Base-by-base conservation (phyloP, 2,888 invertebrate genomes). In the Plagiodera versicolora region DNA sequence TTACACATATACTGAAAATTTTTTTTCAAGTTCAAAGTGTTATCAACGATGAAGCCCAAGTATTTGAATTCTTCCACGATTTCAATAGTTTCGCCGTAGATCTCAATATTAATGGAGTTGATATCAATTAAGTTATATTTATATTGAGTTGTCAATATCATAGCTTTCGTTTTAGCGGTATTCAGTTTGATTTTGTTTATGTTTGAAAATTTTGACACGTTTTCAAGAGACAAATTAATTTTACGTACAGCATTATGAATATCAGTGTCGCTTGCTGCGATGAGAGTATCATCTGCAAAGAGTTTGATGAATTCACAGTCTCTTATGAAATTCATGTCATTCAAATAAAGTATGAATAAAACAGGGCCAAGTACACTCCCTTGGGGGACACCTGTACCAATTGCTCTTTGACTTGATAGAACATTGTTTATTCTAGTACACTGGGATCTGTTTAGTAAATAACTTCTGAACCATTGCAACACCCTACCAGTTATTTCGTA, bases 331-430 rank as follows among this genome's bases (percentile, higher is more conserved):
- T 47, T 47, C 11, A 19, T 51, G 18, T 48, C 32, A 46, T 32
- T 18, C 11, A 61, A 54, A 24, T 11, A 47, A 32, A 46, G 48
- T 28, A 45, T 20, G 9, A 54, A 2, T 57, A 28, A 18, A 18
- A 56, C 35, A 16, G 24, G 24, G 14, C 18, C 49, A 48, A 14
- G 5, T 5, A 16, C 49, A 48, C 2, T 48, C 14, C 18, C 19
- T 18, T 48, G 24, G 18, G 19, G 18, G 18, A 19, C 39, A 52
- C 39, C 60, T 70, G 32, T 32, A 32, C 11, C 32, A 32, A 45
- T 45, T 45, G 45, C 45, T 45, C 17, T 45, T 18, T 18, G 45
- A 45, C 77, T 74, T 45, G 45, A 45, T 45, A 45, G 18, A 17
- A 10, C 45, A 45, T 18, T 45, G 45, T 45, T 45, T 45, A 45